Conservation (phyloP, 2,888 invertebrate genomes). For the Anthoptus insignis region DNA sequence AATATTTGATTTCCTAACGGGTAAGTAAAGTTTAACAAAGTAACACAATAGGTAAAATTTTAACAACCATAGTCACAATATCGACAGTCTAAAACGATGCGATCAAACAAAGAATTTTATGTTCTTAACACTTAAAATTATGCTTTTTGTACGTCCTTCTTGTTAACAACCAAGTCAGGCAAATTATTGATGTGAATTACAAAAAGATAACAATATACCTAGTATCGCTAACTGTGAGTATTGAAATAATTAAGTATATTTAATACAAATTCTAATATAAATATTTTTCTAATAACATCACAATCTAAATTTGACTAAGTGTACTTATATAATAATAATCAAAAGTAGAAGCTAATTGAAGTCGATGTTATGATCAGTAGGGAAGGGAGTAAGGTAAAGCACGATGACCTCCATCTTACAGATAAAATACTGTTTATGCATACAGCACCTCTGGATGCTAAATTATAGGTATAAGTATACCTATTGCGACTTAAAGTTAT, state of each 20-base stretch:
- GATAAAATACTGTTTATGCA: neutral
- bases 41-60: neutral
- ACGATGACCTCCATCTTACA: neutral
- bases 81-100: neutral
- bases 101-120: neutral
- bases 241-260: slow-evolving; percentile 20
- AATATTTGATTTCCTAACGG: no score
- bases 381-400: neutral
- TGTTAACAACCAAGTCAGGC: slow-evolving; percentile 10
- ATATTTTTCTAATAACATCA: slow-evolving; percentile 26
- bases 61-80: slow-evolving; percentile 10
- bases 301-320: slow-evolving; percentile 32
- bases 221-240: slow-evolving; percentile 22
- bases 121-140: slow-evolving; percentile 21
- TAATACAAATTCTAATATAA: slow-evolving; percentile 31
- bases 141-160: slow-evolving; percentile 27
- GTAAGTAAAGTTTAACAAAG: no score
- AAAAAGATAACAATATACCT: slow-evolving; percentile 23
- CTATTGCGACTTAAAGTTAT: no score
- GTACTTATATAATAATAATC: slow-evolving; percentile 14
- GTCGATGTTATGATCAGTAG: slow-evolving; percentile 21
- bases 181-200: slow-evolving; percentile 1
- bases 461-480: no score
- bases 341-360: slow-evolving; percentile 27
- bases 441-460: no score